These are phyloP conservation scores for Zoroaster sp. DNA, from an alignment of 53 echinoderm and acorn worm genomes.

Conservation along the genomic window DNA sequence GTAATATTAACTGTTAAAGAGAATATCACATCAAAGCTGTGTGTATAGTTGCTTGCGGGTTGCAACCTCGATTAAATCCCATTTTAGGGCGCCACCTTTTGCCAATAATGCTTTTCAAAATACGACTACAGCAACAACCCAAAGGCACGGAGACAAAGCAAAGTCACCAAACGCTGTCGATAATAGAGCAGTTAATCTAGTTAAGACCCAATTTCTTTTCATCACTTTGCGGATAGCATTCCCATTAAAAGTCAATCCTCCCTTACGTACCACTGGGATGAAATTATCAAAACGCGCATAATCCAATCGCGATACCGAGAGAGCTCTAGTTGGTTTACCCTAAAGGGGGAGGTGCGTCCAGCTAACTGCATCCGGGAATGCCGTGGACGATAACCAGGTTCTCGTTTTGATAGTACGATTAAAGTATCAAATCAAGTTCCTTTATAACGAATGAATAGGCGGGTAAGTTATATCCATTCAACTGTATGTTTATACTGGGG, in stretches of 20 bases:
- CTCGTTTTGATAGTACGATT: too few relatives aligned
- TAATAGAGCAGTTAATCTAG: slow-evolving; percentile 43
- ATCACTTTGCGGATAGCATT: slow-evolving; percentile 47
- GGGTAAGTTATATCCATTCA: not conserved
- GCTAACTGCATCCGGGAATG: not conserved
- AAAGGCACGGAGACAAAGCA: not conserved
- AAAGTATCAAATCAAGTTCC: too few relatives aligned
- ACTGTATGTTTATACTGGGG: not conserved
- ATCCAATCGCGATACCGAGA: not conserved
- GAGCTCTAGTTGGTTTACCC: not conserved
- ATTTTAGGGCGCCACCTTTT: not conserved
- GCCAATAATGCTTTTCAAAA: not conserved
- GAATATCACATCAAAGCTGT: too few relatives aligned
- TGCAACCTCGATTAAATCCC: not conserved
- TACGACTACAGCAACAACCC: not conserved
- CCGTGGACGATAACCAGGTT: not conserved
- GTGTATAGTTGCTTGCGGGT: not conserved
- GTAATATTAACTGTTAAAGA: too few relatives aligned
- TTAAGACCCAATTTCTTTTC: slow-evolving; percentile 53
- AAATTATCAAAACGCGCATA: slow-evolving; percentile 39
- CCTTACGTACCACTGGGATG: slow-evolving; percentile 22
- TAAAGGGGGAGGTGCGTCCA: not conserved
- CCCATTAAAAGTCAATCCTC: slow-evolving; percentile 53
- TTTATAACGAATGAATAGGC: not conserved
- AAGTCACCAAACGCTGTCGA: slow-evolving; percentile 6